Evolutionary conservation across 2,888 invertebrate genomes (phyloP).

Genomic region (Ptychoptera albimana): DNA sequence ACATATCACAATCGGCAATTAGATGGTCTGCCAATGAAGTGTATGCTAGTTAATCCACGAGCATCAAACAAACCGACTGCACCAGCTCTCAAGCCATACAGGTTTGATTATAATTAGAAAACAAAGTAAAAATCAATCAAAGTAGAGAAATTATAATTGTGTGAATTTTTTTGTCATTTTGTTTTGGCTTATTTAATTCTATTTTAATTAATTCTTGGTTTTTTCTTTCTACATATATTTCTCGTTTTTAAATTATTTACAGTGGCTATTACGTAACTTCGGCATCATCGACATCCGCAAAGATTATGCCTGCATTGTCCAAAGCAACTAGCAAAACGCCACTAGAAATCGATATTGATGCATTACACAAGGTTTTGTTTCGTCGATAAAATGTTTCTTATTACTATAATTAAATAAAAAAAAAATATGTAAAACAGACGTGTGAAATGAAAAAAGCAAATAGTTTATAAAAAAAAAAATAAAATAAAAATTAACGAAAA

Average conservation of each 20-base stretch:
- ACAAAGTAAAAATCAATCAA: not conserved
- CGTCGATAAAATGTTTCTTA: conserved; percentile 16
- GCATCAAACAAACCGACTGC: conserved; percentile 41
- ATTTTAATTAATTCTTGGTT: too few species aligned
- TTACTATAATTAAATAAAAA: too few species aligned
- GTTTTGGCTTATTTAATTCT: not conserved
- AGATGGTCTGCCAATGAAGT: conserved; percentile 89
- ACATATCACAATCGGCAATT: conserved; percentile 85
- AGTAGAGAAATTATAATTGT: not conserved
- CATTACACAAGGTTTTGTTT: conserved; percentile 29
- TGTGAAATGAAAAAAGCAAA: too few species aligned
- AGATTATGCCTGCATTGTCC: too few species aligned
- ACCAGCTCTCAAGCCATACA: conserved; percentile 18
- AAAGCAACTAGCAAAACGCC: conserved; percentile 17
- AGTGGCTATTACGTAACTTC: conserved; percentile 13
- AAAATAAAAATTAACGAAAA: not conserved
- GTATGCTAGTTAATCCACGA: conserved; percentile 65
- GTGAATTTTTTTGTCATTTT: not conserved
- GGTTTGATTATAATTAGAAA: not conserved
- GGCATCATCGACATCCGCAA: conserved; percentile 10
- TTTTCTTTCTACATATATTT: too few species aligned
- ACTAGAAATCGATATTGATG: conserved; percentile 30
- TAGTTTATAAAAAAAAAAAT: too few species aligned
- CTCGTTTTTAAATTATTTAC: not conserved
- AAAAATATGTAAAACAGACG: too few species aligned